A percentile compares a stretch with the other conserved stretches of the same genome.
Evolutionary conservation across 2,113 vertebrate species (phyloP).

Genomic region (Aldabrachelys gigantea): DNA sequence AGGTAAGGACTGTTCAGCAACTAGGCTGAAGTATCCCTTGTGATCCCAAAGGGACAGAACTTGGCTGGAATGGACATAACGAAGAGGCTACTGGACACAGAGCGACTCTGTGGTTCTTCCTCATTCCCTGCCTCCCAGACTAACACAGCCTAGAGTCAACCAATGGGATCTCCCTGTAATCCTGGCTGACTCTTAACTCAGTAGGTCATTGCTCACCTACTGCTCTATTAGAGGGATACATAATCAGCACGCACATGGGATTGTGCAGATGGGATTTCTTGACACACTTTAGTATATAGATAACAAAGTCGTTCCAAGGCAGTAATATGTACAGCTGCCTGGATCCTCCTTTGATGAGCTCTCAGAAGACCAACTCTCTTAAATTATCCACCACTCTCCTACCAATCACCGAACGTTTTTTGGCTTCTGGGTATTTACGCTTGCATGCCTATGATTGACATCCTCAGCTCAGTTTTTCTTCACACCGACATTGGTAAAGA

Average conservation of each 20-base stretch:
- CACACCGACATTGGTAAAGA: conserved; percentile 24
- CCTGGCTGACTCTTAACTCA: not conserved
- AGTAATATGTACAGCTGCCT: not conserved
- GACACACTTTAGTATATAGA: not conserved
- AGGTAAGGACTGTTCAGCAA: not conserved
- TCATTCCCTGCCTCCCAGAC: not conserved
- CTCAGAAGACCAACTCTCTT: not conserved
- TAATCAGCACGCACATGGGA: accelerated
- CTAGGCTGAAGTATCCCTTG: accelerated
- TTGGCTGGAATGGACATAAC: not conserved
- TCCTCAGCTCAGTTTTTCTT: conserved; percentile 15
- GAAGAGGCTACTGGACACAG: not conserved
- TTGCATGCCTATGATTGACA: not conserved
- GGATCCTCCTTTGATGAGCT: not conserved
- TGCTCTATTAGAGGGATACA: not conserved
- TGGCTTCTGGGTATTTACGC: not conserved
- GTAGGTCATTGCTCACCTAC: accelerated
- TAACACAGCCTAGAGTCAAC: accelerated
- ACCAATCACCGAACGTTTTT: not conserved
- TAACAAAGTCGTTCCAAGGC: not conserved
- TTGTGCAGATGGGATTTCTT: not conserved
- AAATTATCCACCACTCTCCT: not conserved
- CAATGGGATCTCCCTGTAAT: not conserved
- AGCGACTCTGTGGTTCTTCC: not conserved
- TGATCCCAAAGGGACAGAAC: not conserved